Evolutionary conservation across 2,888 invertebrate species (phyloP).

Genomic region (Mechanitis mazaeus): DNA sequence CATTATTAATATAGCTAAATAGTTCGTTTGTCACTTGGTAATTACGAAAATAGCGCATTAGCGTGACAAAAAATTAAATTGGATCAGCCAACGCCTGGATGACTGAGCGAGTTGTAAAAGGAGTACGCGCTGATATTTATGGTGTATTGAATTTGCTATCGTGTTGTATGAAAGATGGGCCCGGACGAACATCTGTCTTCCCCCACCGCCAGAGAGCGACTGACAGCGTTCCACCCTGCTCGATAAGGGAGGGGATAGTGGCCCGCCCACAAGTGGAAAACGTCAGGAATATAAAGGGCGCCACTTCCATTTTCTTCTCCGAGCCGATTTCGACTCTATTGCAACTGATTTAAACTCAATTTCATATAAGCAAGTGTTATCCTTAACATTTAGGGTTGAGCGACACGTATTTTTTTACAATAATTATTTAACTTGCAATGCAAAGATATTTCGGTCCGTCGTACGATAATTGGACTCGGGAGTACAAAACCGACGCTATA

Average conservation of each 20-base stretch:
- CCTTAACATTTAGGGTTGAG: conserved; percentile 47
- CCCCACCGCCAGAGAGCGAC: conserved; percentile 60
- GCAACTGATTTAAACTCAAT: accelerated
- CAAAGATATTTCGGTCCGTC: conserved; percentile 57
- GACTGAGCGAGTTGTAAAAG: conserved; percentile 28
- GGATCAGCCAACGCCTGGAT: conserved; percentile 27
- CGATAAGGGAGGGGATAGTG: conserved; percentile 36
- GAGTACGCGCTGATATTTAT: conserved; percentile 48
- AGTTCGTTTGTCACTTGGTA: conserved; percentile 29
- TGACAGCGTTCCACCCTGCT: conserved; percentile 56
- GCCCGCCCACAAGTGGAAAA: conserved; percentile 38
- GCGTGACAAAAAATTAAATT: conserved; percentile 27
- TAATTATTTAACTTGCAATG: conserved; percentile 55
- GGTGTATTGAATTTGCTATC: conserved; percentile 63
- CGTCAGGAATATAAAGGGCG: conserved; percentile 29
- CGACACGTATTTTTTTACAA: conserved; percentile 45
- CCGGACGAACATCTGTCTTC: conserved; percentile 64
- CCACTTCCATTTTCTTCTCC: conserved; percentile 18
- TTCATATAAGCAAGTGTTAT: conserved; percentile 12
- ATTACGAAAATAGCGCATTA: conserved; percentile 26
- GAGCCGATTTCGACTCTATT: conserved; percentile 37
- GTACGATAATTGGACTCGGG: conserved; percentile 62
- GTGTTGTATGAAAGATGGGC: conserved; percentile 65
- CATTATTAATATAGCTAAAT: conserved; percentile 33
- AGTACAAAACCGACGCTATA: conserved; percentile 23